Base-by-base conservation (phyloP, 1,140 invertebrate genomes). In the Bathynomus jamesi region DNA sequence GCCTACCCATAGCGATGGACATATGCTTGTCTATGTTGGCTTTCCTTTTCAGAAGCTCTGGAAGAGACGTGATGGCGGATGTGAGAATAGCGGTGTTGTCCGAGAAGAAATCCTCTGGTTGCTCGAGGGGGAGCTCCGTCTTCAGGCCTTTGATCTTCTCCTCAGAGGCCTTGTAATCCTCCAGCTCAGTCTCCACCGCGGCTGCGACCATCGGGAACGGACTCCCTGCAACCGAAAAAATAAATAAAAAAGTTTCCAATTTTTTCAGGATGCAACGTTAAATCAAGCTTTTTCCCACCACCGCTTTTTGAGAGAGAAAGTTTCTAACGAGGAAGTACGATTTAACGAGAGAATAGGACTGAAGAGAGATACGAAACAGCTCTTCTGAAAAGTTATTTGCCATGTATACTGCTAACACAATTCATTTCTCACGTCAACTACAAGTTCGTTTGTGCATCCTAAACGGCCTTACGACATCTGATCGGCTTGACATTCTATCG, bases 11-110 rank as follows among this genome's bases (percentile, higher is more conserved):
- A 8, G 97, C 97, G 78, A 99, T 91, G 72, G 94, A 97, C 11
- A 95, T 99, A 81, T 99, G 98, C 90, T 98, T 95, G 81, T 99
- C 96, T 78, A 99, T 96, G 7, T 99, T 85, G 63, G 94, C 85
- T 82, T 99, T 99, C 84, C 94, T 96, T 83, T 99, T 96, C 79
- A 99, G 86, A 3, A 99, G 84, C 81, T 99, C 94, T 17, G 97
- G 97, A 75, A 99, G 84, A 4, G 93, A 96, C 82, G 94, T 95
- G 2, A 98, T 93, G 61, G 97, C 96, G 75, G 88, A 94, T 4
- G 95, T 98, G 17, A 99, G 85, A 76, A 91, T 89, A 10, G 94
- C 92, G 0, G 96, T 99, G 78, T 95, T 97, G 82, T 97, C 95
- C 53, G 91, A 91, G 2, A 98, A 87, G 87, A 97, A 87, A 8